These are phyloP conservation scores for Nothocercus nigrocapillus DNA, from an alignment of 2,113 vertebrate species.

Conservation along the genomic window DNA sequence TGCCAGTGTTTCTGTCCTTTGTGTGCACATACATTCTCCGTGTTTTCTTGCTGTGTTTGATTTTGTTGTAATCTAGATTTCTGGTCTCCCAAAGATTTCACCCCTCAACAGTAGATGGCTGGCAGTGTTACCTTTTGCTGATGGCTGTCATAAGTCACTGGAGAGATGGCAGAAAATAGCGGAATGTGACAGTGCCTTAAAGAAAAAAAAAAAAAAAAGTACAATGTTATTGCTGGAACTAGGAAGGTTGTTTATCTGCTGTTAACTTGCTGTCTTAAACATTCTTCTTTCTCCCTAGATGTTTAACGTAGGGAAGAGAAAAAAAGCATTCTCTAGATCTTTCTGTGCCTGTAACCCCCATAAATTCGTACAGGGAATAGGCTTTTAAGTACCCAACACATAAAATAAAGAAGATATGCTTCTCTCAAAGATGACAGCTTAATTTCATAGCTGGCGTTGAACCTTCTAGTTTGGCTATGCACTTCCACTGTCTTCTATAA, in stretches of 20 bases:
- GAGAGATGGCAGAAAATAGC: background rate
- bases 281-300: background rate
- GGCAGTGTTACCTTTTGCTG: background rate
- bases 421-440: constrained; percentile 27
- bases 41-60: background rate
- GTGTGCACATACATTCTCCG: background rate
- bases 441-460: constrained; percentile 55
- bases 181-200: background rate
- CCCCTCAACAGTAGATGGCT: background rate
- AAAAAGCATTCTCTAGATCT: background rate
- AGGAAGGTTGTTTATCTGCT: background rate
- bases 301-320: background rate
- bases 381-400: background rate
- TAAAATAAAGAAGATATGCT: constrained; percentile 4
- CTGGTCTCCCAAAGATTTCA: rapidly evolving
- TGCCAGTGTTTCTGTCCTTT: background rate
- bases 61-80: background rate
- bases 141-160: background rate
- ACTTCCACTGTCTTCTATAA: background rate
- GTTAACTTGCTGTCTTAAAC: background rate
- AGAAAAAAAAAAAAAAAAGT: background rate
- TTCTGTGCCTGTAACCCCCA: constrained; percentile 1
- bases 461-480: constrained; percentile 2
- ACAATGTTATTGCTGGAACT: background rate
- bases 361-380: constrained; percentile 1